phyloP scores from a whole-genome alignment of 2,113 vertebrate genomes.

The Gobiocypris rarus region DNA sequence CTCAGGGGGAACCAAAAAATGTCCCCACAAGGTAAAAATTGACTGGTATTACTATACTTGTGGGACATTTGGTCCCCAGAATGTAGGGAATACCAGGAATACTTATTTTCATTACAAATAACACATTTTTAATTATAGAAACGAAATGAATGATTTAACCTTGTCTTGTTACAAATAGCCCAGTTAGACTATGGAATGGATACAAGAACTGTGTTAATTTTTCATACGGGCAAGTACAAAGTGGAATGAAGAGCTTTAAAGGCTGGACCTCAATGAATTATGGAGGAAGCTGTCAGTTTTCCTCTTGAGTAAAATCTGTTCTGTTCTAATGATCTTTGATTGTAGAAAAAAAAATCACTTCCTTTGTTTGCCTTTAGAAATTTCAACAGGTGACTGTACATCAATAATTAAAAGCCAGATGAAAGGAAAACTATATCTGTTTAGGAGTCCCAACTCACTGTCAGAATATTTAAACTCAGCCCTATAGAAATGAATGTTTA shows the following conservation, averaged over 20 bases:
- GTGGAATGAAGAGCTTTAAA: constrained; percentile 8
- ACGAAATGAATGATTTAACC: neutral
- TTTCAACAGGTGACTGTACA: neutral
- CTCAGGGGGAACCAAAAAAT: too few species aligned
- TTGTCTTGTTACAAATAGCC: neutral
- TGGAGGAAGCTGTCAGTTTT: constrained; percentile 10
- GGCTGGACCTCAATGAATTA: constrained; percentile 21
- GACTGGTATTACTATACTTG: too few species aligned
- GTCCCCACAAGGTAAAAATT: too few species aligned
- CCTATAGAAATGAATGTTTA: neutral
- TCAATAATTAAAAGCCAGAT: neutral
- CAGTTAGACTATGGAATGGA: neutral
- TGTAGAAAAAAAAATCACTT: neutral
- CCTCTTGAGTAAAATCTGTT: neutral
- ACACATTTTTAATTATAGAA: neutral
- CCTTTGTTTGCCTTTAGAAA: constrained; percentile 1
- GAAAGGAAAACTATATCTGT: neutral
- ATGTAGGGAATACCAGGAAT: too few species aligned
- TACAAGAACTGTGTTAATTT: neutral
- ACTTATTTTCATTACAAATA: neutral
- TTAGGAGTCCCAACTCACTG: neutral
- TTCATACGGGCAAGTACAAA: constrained; percentile 20
- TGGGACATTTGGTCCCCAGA: too few species aligned
- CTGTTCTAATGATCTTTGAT: constrained; percentile 12
- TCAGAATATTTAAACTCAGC: neutral